Conservation (phyloP, 2,797 vertebrate genomes). For the Lateolabrax maculatus region DNA sequence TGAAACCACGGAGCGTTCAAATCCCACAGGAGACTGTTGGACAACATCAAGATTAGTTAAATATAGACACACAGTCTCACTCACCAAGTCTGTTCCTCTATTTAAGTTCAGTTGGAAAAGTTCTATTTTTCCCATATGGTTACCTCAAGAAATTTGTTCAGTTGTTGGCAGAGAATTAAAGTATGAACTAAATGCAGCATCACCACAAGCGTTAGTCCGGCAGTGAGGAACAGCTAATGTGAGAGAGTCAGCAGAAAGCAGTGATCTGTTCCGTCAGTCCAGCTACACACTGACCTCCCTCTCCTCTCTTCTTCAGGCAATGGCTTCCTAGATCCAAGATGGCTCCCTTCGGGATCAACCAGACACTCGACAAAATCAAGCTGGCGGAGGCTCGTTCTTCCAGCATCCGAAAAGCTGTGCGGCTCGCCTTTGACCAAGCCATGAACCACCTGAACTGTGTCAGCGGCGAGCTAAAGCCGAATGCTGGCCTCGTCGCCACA, state of each 20-base stretch:
- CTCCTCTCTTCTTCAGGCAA: constrained; percentile 86
- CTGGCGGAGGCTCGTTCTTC: constrained; percentile 93
- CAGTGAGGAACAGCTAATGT: not conserved
- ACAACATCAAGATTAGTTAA: not conserved
- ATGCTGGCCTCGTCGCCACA: constrained; percentile 83
- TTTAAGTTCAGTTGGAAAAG: no score
- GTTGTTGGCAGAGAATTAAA: no score
- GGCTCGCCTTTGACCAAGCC: constrained; percentile 92
- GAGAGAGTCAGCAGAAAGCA: not conserved
- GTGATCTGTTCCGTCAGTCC: not conserved
- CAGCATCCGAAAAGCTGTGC: constrained; percentile 92
- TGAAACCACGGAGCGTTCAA: not conserved
- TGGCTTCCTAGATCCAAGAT: constrained; percentile 99
- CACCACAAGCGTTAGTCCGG: not conserved
- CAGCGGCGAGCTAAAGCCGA: constrained; percentile 81
- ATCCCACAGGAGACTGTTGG: not conserved
- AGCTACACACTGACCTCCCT: not conserved
- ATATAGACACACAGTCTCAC: no score
- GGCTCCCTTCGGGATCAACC: constrained; percentile 92
- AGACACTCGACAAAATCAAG: constrained; percentile 91
- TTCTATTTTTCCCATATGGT: no score
- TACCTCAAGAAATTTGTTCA: no score
- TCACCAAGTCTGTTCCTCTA: no score
- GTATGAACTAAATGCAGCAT: constrained; percentile 16
- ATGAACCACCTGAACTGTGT: constrained; percentile 90